Evolutionary conservation across 2,113 vertebrate species (phyloP).

Genomic region (Osmerus eperlanus): DNA sequence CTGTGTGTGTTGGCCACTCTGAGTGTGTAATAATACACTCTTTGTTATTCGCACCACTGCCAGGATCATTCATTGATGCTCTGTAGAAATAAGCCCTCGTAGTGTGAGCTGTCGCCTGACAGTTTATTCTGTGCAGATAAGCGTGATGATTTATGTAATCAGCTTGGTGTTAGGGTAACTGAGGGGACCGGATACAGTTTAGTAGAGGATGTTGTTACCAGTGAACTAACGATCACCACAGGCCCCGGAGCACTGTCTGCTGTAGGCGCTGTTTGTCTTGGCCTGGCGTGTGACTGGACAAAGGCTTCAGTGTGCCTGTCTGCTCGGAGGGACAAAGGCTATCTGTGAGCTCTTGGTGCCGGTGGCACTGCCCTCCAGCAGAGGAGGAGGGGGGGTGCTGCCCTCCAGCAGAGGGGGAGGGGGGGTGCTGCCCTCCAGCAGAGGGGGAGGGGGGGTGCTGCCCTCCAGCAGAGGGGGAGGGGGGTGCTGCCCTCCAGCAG

Average conservation of each 20-base stretch:
- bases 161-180: conserved; percentile 12
- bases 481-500: too few species aligned
- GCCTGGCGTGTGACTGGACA: conserved; percentile 54
- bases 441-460: too few species aligned
- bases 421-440: conserved; percentile 16
- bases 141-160: conserved; percentile 8
- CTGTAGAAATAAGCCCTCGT: background rate
- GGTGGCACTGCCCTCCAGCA: conserved; percentile 10
- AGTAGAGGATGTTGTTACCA: conserved; percentile 50
- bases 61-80: conserved; percentile 10
- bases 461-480: too few species aligned
- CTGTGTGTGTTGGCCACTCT: background rate
- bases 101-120: background rate
- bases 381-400: conserved; percentile 27
- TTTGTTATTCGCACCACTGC: conserved; percentile 18
- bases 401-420: too few species aligned
- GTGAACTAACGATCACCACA: background rate
- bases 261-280: conserved; percentile 68
- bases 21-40: conserved; percentile 17
- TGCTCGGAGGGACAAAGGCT: conserved; percentile 62
- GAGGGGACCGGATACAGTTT: conserved; percentile 19
- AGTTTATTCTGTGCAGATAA: conserved; percentile 3
- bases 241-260: conserved; percentile 55
- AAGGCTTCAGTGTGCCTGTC: conserved; percentile 58
- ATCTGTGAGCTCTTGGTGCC: conserved; percentile 53